A percentile compares a stretch with the other conserved stretches of the same genome.
These are phyloP conservation scores for Galaxea fascicularis DNA, from an alignment of 92 coral and sea anemone species.

Conservation along the genomic window DNA sequence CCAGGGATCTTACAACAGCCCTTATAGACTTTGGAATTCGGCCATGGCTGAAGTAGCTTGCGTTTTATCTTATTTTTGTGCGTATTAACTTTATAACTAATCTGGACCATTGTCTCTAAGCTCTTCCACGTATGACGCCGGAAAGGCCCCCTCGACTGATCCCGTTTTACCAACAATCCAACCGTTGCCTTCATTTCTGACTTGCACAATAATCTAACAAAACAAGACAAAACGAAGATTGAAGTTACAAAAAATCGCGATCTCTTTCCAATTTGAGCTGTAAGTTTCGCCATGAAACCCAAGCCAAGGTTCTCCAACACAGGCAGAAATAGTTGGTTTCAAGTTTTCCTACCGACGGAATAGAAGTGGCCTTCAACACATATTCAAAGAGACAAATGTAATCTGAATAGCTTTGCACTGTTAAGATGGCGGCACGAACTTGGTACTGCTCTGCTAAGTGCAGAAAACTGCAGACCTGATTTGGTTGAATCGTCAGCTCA, in stretches of 20 bases:
- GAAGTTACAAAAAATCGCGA: background rate
- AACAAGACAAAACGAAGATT: background rate
- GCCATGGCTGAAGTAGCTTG: too few species aligned
- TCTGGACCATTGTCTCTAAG: constrained; percentile 74
- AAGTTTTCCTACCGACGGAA: too few species aligned
- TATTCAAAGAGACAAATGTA: too few species aligned
- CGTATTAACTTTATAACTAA: background rate
- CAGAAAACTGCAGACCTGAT: constrained; percentile 75
- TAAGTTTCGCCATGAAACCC: too few species aligned
- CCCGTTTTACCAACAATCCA: constrained; percentile 93
- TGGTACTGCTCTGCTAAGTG: background rate
- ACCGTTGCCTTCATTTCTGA: constrained; percentile 92
- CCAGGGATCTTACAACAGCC: too few species aligned
- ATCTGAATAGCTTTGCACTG: too few species aligned
- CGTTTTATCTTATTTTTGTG: background rate
- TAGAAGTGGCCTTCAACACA: too few species aligned
- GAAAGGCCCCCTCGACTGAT: constrained; percentile 95
- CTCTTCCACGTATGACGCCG: constrained; percentile 87
- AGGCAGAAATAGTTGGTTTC: too few species aligned
- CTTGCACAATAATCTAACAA: constrained; percentile 82
- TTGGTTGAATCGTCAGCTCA: constrained; percentile 86
- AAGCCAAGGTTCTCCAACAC: too few species aligned
- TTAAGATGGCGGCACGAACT: too few species aligned
- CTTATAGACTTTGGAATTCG: too few species aligned
- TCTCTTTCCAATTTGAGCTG: too few species aligned